phyloP scores from a whole-genome alignment of 2,113 vertebrate genomes.

The Laterallus jamaicensis region DNA sequence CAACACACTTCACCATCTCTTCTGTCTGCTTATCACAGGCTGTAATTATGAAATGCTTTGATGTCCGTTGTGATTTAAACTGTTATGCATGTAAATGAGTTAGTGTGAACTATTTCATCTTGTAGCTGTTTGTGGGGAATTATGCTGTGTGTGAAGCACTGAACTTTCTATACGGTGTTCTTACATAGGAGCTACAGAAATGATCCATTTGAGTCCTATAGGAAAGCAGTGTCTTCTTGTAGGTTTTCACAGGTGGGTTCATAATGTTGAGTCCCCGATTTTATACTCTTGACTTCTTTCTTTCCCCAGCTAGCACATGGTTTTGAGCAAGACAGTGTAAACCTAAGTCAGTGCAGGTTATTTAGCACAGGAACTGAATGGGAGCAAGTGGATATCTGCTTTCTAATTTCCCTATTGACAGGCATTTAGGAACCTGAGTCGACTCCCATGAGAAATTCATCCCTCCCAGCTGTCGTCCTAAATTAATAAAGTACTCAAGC shows the following conservation, averaged over 20 bases:
- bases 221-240: background rate
- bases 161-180: background rate
- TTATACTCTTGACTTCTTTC: background rate
- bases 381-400: background rate
- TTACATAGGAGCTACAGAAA: background rate
- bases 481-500: background rate
- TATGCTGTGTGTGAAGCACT: background rate
- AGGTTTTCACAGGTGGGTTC: background rate
- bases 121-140: background rate
- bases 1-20: background rate
- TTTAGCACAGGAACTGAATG: background rate
- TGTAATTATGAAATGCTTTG: background rate
- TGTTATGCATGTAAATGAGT: background rate
- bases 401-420: background rate
- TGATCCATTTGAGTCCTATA: accelerated
- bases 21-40: background rate
- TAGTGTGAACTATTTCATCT: background rate
- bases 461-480: background rate
- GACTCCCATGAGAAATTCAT: background rate
- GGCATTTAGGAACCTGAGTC: background rate
- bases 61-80: background rate
- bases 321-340: background rate
- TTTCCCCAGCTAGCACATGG: background rate
- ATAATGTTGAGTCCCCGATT: background rate
- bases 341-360: background rate